Conservation (phyloP, 1,140 invertebrate species). For the Drosophila orosa region DNA sequence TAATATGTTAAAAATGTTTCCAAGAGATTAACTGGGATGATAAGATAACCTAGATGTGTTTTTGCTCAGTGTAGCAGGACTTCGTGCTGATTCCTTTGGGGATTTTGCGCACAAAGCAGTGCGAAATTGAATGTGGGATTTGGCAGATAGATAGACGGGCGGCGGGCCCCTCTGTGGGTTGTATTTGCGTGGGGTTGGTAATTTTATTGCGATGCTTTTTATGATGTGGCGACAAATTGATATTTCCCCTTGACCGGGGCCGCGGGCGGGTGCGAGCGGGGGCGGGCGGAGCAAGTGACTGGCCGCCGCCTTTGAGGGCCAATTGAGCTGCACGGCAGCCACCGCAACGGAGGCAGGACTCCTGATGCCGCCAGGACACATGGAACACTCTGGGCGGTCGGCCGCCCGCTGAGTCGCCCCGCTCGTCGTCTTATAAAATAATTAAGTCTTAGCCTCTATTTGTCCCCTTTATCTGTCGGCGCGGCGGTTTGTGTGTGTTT, state of each 20-base stretch:
- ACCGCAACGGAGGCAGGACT: slow-evolving; percentile 45
- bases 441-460: slow-evolving; percentile 73
- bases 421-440: slow-evolving; percentile 74
- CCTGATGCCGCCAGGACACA: slow-evolving; percentile 46
- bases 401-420: slow-evolving; percentile 54
- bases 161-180: slow-evolving; percentile 17
- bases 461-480: slow-evolving; percentile 61
- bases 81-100: slow-evolving; percentile 75
- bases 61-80: slow-evolving; percentile 30
- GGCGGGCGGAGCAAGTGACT: slow-evolving; percentile 7
- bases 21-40: too few relatives aligned
- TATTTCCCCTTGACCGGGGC: slow-evolving; percentile 64
- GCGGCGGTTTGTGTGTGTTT: slow-evolving; percentile 64
- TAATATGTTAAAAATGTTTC: too few relatives aligned
- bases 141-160: slow-evolving; percentile 67
- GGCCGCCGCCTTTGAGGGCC: slow-evolving; percentile 55
- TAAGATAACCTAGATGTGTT: background rate
- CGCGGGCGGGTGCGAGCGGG: background rate
- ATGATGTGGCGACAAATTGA: slow-evolving; percentile 84
- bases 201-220: slow-evolving; percentile 83
- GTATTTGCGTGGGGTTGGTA: slow-evolving; percentile 54
- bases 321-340: slow-evolving; percentile 61
- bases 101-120: slow-evolving; percentile 82
- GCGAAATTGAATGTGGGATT: slow-evolving; percentile 84
- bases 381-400: slow-evolving; percentile 65